A percentile compares a stretch with the other conserved stretches of the same genome.
Conservation (phyloP, 1,140 invertebrate genomes). For the Mamestra configurata region DNA sequence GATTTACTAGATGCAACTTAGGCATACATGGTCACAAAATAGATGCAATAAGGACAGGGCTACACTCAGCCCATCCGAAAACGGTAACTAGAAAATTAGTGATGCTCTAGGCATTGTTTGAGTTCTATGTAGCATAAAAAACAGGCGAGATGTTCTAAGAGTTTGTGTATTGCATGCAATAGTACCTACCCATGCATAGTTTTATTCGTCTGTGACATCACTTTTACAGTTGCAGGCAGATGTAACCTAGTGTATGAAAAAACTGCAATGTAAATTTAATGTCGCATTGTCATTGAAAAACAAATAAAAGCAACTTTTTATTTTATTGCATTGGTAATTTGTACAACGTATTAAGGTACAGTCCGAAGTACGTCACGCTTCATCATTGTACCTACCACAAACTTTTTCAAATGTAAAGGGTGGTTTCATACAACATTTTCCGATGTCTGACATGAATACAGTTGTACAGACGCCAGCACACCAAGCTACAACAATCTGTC, state of each 20-base stretch:
- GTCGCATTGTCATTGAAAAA: neutral
- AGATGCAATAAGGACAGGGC: conserved; percentile 13
- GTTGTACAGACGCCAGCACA: no score
- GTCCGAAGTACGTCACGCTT: no score
- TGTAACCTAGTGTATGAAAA: no score
- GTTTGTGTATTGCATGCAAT: neutral
- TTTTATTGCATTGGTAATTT: no score
- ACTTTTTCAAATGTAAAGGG: no score
- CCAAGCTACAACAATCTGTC: no score
- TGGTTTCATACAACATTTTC: no score
- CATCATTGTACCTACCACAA: no score
- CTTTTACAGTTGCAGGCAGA: conserved; percentile 1
- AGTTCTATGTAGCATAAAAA: conserved; percentile 26
- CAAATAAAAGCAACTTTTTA: no score
- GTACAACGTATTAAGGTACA: no score
- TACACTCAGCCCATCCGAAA: conserved; percentile 1
- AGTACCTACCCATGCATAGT: neutral
- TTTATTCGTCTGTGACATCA: conserved; percentile 23
- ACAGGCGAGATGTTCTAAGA: conserved; percentile 3
- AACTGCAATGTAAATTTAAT: neutral
- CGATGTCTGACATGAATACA: no score
- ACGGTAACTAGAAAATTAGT: conserved; percentile 6
- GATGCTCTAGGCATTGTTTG: conserved; percentile 24
- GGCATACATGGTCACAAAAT: neutral
- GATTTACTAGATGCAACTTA: neutral